Percentiles rank a stretch among this genome's conserved stretches.
Evolutionary conservation across 2,888 invertebrate species (phyloP).

Genomic region (Dryobota labecula): DNA sequence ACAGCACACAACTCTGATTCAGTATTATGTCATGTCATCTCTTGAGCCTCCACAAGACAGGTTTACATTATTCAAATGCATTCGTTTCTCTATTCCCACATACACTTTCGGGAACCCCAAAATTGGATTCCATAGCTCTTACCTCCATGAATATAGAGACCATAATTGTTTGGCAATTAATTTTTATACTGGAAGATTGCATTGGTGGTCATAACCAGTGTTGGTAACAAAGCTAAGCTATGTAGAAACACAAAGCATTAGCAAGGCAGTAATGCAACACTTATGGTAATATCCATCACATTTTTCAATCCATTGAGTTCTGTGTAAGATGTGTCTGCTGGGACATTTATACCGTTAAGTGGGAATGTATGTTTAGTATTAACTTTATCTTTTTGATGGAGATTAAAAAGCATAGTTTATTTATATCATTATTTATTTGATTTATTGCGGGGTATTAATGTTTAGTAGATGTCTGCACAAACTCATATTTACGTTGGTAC

Average conservation of each 20-base stretch:
- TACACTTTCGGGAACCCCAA: constrained; percentile 61
- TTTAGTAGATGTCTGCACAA: background rate
- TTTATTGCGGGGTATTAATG: background rate
- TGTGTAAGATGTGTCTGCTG: constrained; percentile 19
- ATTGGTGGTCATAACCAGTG: constrained; percentile 74
- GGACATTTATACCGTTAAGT: constrained; percentile 17
- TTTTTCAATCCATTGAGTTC: constrained; percentile 61
- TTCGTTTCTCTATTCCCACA: constrained; percentile 75
- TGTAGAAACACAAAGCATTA: constrained; percentile 81
- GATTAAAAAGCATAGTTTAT: background rate
- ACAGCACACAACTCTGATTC: constrained; percentile 75
- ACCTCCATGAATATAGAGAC: constrained; percentile 49
- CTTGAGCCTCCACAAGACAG: constrained; percentile 82
- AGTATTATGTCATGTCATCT: constrained; percentile 89
- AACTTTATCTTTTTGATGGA: background rate
- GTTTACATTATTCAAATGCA: constrained; percentile 89
- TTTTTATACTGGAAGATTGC: constrained; percentile 44
- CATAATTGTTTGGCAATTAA: constrained; percentile 52
- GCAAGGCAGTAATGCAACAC: constrained; percentile 75
- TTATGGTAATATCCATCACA: constrained; percentile 77
- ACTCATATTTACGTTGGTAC: background rate
- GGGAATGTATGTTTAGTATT: constrained; percentile 9
- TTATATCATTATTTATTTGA: background rate
- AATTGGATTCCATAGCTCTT: constrained; percentile 51
- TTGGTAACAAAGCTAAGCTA: constrained; percentile 80